Base-by-base conservation (phyloP, 1,140 invertebrate genomes). In the Drosophila aff. region DNA sequence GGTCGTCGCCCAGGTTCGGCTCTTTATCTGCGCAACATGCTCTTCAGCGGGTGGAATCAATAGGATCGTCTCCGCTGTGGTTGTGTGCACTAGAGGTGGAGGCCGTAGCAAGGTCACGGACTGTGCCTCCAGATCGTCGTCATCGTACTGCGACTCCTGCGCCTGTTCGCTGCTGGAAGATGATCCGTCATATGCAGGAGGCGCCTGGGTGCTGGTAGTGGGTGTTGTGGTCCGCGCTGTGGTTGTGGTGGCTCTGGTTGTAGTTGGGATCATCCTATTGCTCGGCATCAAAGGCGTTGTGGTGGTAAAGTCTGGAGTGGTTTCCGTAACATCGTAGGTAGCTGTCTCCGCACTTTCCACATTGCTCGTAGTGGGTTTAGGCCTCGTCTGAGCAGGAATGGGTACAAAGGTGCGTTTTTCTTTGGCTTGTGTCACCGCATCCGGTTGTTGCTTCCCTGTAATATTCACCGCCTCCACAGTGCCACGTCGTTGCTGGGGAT, bases 21-120 rank as follows among this genome's bases (percentile, higher is more conserved):
- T 86, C 23, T 91, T 92, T 23, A 91, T 82, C 57, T 92, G 91
- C 21, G 89, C 91, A 18, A 76, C 91, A 49, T 92, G 86, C 62
- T 92, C 92, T 50, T 92, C 92, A 0, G 92, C 67, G 13, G 92
- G 92, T 4, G 92, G 92, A 83, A 92, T 92, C 6, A 92, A 38
- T 3, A 92, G 28, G 47, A 92, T 92, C 4, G 92, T 92, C 63
- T 92, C 92, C 5, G 92, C 78, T n/a, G 92, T 92, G 13, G 92
- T 92, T 3, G 90, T 79, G 28, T 82, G 83, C 44, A 78, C 52
- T 8, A 89, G 49, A 9, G 85, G 76, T 0, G 91, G 89, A 4
- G 91, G 91, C n/a, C 89, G 76, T 8, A 92, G 50, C 53, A 92
- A 36, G 2, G 82, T 83, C 2, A 91, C 91, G 0, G 91, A 87